These are phyloP conservation scores for Alauda arvensis DNA, from an alignment of 2,797 vertebrate species.

Conservation along the genomic window DNA sequence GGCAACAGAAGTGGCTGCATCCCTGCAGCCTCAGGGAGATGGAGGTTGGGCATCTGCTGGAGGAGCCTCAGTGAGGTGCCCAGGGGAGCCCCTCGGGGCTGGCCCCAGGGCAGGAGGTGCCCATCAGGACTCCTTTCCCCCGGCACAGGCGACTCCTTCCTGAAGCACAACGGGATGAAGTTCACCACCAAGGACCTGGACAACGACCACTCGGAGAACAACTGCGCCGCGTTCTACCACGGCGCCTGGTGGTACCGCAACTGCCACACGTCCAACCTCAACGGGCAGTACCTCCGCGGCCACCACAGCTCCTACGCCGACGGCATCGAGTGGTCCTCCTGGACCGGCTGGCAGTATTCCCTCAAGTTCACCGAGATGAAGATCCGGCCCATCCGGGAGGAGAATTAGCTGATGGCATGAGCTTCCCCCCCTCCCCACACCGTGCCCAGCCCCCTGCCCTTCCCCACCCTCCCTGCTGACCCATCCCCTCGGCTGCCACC, in stretches of 20 bases:
- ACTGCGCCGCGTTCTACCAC: slow-evolving; percentile 95
- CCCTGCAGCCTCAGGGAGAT: not conserved
- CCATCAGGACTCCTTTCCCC: not conserved
- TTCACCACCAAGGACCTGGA: slow-evolving; percentile 97
- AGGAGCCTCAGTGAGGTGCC: not conserved
- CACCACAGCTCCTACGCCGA: slow-evolving; percentile 95
- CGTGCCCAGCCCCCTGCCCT: not conserved
- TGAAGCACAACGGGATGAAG: slow-evolving; percentile 95
- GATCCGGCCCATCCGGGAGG: slow-evolving; percentile 87
- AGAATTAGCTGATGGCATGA: slow-evolving; percentile 62
- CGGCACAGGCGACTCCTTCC: slow-evolving; percentile 84
- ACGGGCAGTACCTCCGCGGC: slow-evolving; percentile 93
- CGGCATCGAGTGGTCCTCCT: slow-evolving; percentile 96
- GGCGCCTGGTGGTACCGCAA: slow-evolving; percentile 99
- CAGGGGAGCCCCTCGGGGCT: not conserved
- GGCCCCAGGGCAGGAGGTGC: not conserved
- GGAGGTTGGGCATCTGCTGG: not conserved
- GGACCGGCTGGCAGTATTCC: slow-evolving; percentile 98
- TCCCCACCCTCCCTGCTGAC: not conserved
- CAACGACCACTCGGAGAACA: slow-evolving; percentile 96
- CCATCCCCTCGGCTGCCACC: not conserved
- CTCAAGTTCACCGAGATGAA: slow-evolving; percentile 98
- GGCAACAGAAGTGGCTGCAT: rapidly evolving
- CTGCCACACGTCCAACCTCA: slow-evolving; percentile 98
- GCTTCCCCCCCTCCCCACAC: rapidly evolving